Evolutionary conservation across 2,113 vertebrate genomes (phyloP), one percentile per base, ranked within the genome.

Genomic region (Corythoichthys haematopterus): DNA sequence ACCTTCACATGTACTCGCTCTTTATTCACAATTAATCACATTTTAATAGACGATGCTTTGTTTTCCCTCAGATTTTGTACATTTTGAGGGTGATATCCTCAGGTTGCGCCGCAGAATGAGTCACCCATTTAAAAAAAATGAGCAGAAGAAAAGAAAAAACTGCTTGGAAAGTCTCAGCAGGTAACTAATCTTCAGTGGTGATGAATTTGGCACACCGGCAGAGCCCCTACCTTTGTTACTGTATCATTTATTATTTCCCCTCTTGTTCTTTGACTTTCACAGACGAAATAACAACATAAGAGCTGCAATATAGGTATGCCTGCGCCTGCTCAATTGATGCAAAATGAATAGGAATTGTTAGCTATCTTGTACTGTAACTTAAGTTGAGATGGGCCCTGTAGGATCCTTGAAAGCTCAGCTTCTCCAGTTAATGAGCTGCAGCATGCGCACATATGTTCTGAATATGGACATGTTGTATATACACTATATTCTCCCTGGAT

Each of bases 321-420:
- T 37, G 50, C 47, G 33, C 67, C 9, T 16, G 64, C 78, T 66
- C 62, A 47, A 68, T 51, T 36, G 76, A 80, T 85, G 69, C 79
- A 85, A 87, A 84, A 88, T 87, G 86, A 80, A 86, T 85, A 68
- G 56, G 14, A 70, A 75, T 69, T 72, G 62, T 65, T 66, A 84
- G 65, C 72, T 76, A 77, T 73, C 68, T 65, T 16, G 33, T 6
- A n/a, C 66, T 61, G 67, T 68, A 71, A 80, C 69, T 79, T 70
- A 65, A 37, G 62, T 36, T 63, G 61, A 66, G 71, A 64, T 64
- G 60, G 71, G 71, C 69, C 72, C 60, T 70, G 65, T 76, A 82
- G 76, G 45, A 74, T 56, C 72, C 70, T 57, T 58, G 50, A 79
- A 73, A 72, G 48, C 35, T 66, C 74, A 75, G 76, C 71, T 66